These are phyloP conservation scores for Zeus faber DNA, from an alignment of 2,113 vertebrate species.

Conservation along the genomic window DNA sequence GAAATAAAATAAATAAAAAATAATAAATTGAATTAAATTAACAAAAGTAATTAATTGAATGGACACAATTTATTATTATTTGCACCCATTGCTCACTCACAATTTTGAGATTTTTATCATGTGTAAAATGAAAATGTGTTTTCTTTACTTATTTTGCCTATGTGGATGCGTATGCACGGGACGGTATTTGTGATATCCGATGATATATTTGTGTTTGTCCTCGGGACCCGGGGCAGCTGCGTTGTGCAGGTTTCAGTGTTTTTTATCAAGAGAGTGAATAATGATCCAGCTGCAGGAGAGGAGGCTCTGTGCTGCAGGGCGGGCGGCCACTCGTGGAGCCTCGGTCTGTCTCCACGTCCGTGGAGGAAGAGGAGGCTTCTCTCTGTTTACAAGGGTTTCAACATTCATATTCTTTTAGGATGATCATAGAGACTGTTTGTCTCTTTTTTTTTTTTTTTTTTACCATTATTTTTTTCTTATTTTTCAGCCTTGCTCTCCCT, in stretches of 20 bases:
- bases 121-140: too few species aligned
- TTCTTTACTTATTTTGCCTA: neutral
- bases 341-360: conserved; percentile 14
- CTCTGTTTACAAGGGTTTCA: too few species aligned
- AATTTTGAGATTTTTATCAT: neutral
- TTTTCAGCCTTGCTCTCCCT: neutral
- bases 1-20: neutral
- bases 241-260: conserved; percentile 61
- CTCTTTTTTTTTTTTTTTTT: neutral
- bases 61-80: neutral
- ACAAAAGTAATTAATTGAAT: neutral
- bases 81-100: neutral
- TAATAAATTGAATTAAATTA: neutral
- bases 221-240: conserved; percentile 57
- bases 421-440: too few species aligned
- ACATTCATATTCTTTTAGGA: too few species aligned
- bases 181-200: conserved; percentile 11
- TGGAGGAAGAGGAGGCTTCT: too few species aligned
- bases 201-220: neutral
- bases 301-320: conserved; percentile 50
- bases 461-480: neutral
- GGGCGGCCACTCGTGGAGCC: too few species aligned
- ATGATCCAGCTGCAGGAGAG: conserved; percentile 64
- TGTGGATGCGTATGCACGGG: neutral
- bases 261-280: conserved; percentile 69